Percentiles rank a stretch among this genome's conserved stretches.
Conservation (phyloP, 2,113 vertebrate species). For the Diglossa brunneiventris region DNA sequence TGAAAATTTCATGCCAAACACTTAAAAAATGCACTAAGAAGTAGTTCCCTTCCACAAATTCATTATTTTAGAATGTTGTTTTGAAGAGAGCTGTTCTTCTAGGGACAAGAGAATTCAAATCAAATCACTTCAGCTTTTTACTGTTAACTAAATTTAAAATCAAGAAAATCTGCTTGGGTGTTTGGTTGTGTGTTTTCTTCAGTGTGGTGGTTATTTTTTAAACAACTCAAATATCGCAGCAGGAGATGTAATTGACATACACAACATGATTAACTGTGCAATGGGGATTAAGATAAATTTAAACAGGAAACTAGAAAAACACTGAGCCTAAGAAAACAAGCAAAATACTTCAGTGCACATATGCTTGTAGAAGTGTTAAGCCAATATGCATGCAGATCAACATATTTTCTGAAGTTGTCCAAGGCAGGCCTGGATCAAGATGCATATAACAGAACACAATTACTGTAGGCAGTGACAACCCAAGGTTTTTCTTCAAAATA, state of each 20-base stretch:
- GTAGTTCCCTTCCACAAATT: neutral
- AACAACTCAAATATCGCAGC: neutral
- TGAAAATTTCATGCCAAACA: neutral
- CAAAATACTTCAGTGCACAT: neutral
- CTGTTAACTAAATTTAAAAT: neutral
- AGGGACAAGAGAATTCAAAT: neutral
- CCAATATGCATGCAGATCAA: rapidly evolving
- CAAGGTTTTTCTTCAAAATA: neutral
- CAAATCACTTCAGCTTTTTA: neutral
- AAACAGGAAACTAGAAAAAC: neutral
- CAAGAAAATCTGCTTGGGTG: neutral
- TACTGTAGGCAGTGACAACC: neutral
- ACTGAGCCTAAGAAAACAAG: neutral
- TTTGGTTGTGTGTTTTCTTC: neutral
- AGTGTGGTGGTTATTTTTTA: neutral
- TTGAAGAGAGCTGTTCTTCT: neutral
- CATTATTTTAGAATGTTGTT: neutral
- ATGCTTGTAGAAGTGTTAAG: neutral
- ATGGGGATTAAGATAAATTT: rapidly evolving
- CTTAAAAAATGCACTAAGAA: neutral
- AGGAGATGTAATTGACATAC: neutral
- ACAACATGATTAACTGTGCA: neutral
- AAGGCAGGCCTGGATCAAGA: neutral
- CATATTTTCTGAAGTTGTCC: neutral
- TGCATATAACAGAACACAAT: rapidly evolving